A percentile compares a stretch with the other conserved stretches of the same genome.
Evolutionary conservation across 2,113 vertebrate genomes (phyloP).

Genomic region (Glareola pratincola): DNA sequence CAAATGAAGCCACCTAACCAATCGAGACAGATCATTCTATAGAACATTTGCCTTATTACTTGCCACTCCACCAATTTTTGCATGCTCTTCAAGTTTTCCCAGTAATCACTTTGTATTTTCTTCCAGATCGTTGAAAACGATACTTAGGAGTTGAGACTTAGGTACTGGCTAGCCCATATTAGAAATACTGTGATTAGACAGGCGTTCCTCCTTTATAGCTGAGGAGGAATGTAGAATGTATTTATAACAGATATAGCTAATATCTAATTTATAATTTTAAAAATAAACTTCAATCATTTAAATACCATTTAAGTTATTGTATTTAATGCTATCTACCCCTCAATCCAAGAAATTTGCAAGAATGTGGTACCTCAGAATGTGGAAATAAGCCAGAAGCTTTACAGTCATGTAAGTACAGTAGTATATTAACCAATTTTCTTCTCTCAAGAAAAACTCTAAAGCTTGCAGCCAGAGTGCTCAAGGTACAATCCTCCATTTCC

Average conservation of each 20-base stretch:
- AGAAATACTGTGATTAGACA: not conserved
- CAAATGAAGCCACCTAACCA: not conserved
- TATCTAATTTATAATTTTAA: not conserved
- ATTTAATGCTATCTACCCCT: not conserved
- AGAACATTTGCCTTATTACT: not conserved
- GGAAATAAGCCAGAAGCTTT: not conserved
- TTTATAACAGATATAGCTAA: not conserved
- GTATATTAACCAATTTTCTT: not conserved
- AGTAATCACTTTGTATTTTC: not conserved
- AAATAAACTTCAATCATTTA: not conserved
- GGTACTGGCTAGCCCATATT: not conserved
- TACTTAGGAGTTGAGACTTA: not conserved
- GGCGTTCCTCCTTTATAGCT: not conserved
- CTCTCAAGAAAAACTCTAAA: not conserved
- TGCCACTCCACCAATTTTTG: constrained; percentile 12
- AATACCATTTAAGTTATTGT: not conserved
- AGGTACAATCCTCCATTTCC: constrained; percentile 33
- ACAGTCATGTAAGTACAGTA: not conserved
- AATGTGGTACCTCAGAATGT: not conserved
- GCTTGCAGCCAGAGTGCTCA: not conserved
- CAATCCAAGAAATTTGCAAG: not conserved
- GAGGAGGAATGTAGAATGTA: not conserved
- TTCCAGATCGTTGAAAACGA: not conserved
- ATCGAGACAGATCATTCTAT: not conserved
- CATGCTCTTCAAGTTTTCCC: not conserved